These are phyloP conservation scores for Cheilosia scutellata DNA, from an alignment of 2,888 invertebrate species.

Conservation along the genomic window DNA sequence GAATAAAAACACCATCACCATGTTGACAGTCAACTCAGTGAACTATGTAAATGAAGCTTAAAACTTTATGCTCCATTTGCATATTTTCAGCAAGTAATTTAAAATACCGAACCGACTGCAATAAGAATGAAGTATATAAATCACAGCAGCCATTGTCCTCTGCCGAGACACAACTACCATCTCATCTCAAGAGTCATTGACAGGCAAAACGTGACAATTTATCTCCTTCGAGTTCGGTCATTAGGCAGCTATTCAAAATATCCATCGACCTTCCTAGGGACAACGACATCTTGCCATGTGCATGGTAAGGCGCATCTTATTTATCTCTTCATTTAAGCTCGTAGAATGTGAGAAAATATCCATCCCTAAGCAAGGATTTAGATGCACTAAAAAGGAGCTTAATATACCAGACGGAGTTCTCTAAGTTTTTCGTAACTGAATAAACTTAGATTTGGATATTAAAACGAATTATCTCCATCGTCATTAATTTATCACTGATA, in stretches of 20 bases:
- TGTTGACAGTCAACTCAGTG: constrained; percentile 21
- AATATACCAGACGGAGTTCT: neutral
- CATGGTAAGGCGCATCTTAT: too few relatives aligned
- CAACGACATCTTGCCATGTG: neutral
- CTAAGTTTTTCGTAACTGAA: neutral
- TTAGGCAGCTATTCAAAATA: constrained; percentile 4
- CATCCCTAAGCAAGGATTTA: neutral
- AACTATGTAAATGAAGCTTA: constrained; percentile 20
- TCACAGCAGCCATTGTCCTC: constrained; percentile 4
- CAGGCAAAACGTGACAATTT: constrained; percentile 24
- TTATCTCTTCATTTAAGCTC: neutral
- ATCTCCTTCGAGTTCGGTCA: constrained; percentile 27
- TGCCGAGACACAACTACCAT: constrained; percentile 4
- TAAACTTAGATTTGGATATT: constrained; percentile 17
- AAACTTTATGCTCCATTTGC: constrained; percentile 36
- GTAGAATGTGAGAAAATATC: neutral
- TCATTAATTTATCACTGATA: neutral
- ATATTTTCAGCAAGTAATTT: constrained; percentile 34
- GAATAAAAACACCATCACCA: neutral
- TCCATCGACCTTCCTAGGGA: neutral
- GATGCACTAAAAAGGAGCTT: neutral
- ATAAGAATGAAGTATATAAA: constrained; percentile 17
- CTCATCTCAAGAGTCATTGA: constrained; percentile 10
- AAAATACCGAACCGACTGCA: constrained; percentile 32
- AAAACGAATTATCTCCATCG: neutral